A percentile compares a stretch with the other conserved stretches of the same genome.
Evolutionary conservation across 2,113 vertebrate species (phyloP).

Genomic region (Piliocolobus tephrosceles): DNA sequence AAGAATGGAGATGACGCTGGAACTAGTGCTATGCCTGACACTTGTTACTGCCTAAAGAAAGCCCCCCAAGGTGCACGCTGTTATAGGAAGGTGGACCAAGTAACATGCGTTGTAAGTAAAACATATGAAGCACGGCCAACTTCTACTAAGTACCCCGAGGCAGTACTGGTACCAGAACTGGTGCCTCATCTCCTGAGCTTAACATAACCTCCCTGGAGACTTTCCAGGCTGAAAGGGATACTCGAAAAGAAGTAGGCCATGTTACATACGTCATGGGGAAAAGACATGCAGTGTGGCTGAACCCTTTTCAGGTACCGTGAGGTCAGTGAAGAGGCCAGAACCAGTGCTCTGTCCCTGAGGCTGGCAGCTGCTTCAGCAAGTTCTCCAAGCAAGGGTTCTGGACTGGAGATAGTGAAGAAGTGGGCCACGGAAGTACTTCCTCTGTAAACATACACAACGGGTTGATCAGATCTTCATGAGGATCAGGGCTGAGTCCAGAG

Average conservation of each 20-base stretch:
- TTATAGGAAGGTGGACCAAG: background rate
- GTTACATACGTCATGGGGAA: background rate
- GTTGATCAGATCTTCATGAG: background rate
- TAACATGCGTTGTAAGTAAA: slow-evolving; percentile 62
- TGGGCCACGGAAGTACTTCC: fast-evolving
- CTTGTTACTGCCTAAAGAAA: background rate
- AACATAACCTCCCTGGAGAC: background rate
- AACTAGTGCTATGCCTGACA: background rate
- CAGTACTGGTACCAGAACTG: background rate
- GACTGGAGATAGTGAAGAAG: background rate
- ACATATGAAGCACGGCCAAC: background rate
- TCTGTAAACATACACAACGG: background rate
- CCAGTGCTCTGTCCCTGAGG: background rate
- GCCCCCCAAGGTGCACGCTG: slow-evolving; percentile 9
- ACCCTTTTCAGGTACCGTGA: slow-evolving; percentile 65
- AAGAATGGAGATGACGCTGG: background rate
- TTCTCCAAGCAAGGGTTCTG: background rate
- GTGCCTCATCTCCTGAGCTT: background rate
- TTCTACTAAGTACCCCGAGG: background rate
- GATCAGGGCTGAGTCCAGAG: background rate
- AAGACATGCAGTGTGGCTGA: slow-evolving; percentile 50
- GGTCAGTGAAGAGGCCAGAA: background rate
- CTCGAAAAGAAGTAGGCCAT: background rate
- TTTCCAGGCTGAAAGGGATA: background rate
- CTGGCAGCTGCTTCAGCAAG: background rate